A percentile compares a stretch with the other conserved stretches of the same genome.
Conservation (phyloP, 2,888 invertebrate species). For the Amiota communis region DNA sequence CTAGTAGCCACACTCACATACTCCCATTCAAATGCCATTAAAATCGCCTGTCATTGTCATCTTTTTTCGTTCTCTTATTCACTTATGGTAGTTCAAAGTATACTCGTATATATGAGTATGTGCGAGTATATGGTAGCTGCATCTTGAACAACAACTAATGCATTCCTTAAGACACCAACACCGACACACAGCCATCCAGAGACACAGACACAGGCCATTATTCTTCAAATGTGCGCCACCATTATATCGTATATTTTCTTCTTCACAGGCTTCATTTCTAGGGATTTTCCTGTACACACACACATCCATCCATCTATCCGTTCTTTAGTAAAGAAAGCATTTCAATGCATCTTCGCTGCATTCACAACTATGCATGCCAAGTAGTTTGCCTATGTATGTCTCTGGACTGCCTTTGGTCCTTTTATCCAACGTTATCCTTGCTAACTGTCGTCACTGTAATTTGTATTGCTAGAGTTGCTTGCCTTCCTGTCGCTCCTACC, state of each 20-base stretch:
- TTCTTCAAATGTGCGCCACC: slow-evolving; percentile 13
- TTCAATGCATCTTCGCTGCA: not conserved
- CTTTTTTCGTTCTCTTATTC: slow-evolving; percentile 8
- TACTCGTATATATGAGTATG: too few relatives aligned
- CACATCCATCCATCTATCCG: not conserved
- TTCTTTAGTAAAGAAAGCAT: not conserved
- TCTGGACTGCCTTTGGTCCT: slow-evolving; percentile 44
- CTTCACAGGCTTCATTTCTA: slow-evolving; percentile 4
- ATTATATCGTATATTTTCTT: slow-evolving; percentile 18
- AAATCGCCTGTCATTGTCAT: slow-evolving; percentile 68
- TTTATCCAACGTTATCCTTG: slow-evolving; percentile 52
- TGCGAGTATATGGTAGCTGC: not conserved
- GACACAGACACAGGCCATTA: slow-evolving; percentile 23
- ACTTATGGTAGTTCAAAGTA: not conserved
- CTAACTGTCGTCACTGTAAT: slow-evolving; percentile 69
- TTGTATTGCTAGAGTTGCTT: slow-evolving; percentile 58
- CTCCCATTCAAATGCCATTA: slow-evolving; percentile 59
- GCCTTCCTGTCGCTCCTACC: too few relatives aligned
- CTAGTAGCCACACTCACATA: too few relatives aligned
- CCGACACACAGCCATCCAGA: not conserved
- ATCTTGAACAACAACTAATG: slow-evolving; percentile 6
- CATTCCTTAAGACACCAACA: not conserved
- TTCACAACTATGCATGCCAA: slow-evolving; percentile 20
- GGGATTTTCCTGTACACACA: slow-evolving; percentile 19
- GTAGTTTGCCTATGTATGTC: not conserved